Conservation (phyloP, 2,113 vertebrate genomes). For the Trinectes maculatus region DNA sequence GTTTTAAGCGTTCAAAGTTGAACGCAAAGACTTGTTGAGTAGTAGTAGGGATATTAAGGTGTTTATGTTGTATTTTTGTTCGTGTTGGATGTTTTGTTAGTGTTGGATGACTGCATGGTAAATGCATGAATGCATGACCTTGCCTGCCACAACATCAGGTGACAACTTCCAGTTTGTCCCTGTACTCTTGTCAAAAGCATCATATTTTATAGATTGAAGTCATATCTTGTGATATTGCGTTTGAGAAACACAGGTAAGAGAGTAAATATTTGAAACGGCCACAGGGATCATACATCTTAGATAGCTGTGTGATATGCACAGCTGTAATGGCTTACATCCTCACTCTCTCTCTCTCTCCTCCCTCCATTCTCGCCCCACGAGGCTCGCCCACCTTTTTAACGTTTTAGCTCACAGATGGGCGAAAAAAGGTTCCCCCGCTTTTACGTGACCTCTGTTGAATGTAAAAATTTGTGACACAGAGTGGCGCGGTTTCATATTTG, state of each 20-base stretch:
- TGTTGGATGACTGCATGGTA: not conserved
- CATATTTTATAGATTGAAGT: constrained; percentile 55
- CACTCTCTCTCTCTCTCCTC: not conserved
- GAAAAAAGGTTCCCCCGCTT: constrained; percentile 52
- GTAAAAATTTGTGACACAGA: constrained; percentile 83
- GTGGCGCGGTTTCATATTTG: constrained; percentile 81
- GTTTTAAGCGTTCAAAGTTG: not conserved
- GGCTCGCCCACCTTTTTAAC: constrained; percentile 70
- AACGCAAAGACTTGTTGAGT: not conserved
- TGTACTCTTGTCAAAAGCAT: constrained; percentile 25
- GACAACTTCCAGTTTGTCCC: constrained; percentile 25
- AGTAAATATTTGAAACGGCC: constrained; percentile 61
- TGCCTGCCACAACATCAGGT: not conserved
- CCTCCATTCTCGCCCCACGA: constrained; percentile 13
- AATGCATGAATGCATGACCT: constrained; percentile 9
- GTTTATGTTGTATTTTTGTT: not conserved
- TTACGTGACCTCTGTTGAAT: constrained; percentile 75
- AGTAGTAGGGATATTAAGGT: not conserved
- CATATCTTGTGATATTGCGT: constrained; percentile 32
- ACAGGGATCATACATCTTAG: constrained; percentile 52
- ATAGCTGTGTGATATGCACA: constrained; percentile 47
- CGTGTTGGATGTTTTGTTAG: not conserved
- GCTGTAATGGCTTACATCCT: constrained; percentile 70
- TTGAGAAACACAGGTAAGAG: constrained; percentile 62
- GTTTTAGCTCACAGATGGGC: constrained; percentile 73